Conservation (phyloP, 2,113 vertebrate species). For the Anguilla rostrata region DNA sequence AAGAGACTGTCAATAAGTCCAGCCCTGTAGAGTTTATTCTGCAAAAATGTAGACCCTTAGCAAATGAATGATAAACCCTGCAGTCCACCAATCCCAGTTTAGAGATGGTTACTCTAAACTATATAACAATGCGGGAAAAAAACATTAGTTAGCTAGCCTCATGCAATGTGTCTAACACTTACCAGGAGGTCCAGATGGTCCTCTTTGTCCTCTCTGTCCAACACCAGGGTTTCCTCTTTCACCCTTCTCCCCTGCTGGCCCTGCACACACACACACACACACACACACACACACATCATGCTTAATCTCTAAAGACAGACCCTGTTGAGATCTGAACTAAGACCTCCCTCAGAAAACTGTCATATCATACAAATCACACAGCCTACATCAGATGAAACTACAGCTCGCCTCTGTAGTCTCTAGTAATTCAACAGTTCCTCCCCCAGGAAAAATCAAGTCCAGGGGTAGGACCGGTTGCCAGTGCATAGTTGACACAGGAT, state of each 20-base stretch:
- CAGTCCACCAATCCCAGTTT: too few species aligned
- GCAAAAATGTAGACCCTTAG: too few species aligned
- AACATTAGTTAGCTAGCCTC: too few species aligned
- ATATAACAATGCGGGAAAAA: too few species aligned
- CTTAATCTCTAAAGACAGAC: background rate
- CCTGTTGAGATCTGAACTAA: background rate
- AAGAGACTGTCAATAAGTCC: too few species aligned
- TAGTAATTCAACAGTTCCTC: too few species aligned
- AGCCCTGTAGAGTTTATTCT: too few species aligned
- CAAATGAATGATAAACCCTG: too few species aligned
- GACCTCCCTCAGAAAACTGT: too few species aligned
- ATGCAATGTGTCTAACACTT: conserved; percentile 17
- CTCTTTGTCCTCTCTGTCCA: conserved; percentile 85
- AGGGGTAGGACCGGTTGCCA: background rate
- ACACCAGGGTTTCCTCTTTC: conserved; percentile 77
- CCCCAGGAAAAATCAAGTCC: too few species aligned
- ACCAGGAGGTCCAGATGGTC: conserved; percentile 83
- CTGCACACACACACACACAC: conserved; percentile 57
- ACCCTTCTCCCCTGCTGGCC: conserved; percentile 87
- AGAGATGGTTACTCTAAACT: too few species aligned
- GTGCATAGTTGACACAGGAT: background rate
- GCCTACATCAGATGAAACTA: background rate
- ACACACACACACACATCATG: background rate
- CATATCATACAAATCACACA: too few species aligned
- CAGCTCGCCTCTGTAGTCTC: background rate